phyloP scores from a whole-genome alignment of 2,888 invertebrate genomes.

The Harpalus rubripes region DNA sequence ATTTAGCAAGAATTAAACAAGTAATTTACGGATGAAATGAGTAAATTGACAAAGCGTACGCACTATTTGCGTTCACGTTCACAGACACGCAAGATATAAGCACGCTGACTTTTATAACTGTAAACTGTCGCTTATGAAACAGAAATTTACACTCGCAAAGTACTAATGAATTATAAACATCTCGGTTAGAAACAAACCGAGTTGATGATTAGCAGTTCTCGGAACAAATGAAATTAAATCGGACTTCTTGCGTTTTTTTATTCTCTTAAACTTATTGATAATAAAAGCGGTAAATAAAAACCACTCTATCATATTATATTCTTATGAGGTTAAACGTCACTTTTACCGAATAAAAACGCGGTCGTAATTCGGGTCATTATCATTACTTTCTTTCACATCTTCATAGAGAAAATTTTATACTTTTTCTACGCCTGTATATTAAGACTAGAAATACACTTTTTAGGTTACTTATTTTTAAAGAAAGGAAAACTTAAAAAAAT shows the following conservation, averaged over 20 bases:
- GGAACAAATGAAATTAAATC: constrained; percentile 19
- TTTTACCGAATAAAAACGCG: too few species aligned
- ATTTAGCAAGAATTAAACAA: constrained; percentile 53
- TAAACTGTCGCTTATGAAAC: constrained; percentile 44
- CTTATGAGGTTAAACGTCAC: too few species aligned
- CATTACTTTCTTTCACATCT: too few species aligned
- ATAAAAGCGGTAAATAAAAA: too few species aligned
- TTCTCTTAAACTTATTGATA: background rate
- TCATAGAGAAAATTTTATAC: too few species aligned
- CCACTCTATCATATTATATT: too few species aligned
- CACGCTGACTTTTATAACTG: constrained; percentile 39
- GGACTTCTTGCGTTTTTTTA: background rate
- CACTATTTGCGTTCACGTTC: constrained; percentile 41
- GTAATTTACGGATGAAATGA: constrained; percentile 51
- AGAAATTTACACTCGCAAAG: constrained; percentile 40
- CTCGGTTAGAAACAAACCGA: constrained; percentile 18
- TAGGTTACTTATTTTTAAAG: too few species aligned
- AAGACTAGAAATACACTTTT: too few species aligned
- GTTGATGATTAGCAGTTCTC: constrained; percentile 13
- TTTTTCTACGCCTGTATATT: too few species aligned
- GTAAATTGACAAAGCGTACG: constrained; percentile 51
- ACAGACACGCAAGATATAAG: constrained; percentile 22
- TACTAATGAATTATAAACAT: constrained; percentile 47
- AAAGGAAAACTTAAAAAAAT: too few species aligned
- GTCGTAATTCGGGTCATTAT: too few species aligned